Base-by-base conservation (phyloP, 2,888 invertebrate species). In the Eupelmus urozonus region DNA sequence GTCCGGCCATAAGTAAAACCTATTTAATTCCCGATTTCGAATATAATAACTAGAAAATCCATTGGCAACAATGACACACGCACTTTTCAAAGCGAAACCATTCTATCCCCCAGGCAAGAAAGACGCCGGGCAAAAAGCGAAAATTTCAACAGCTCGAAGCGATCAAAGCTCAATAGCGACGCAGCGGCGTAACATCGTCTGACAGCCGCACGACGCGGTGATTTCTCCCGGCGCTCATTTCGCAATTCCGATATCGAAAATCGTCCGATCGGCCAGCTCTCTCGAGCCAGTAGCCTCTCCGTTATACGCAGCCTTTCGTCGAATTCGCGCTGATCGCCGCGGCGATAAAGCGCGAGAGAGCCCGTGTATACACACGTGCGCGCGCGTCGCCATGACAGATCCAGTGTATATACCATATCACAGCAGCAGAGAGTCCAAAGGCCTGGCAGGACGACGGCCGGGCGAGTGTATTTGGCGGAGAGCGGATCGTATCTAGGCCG, bases 401-500 rank as follows among this genome's bases (percentile, higher is more conserved):
- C 23, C 9, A n/a, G n/a, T n/a, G n/a, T n/a, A n/a, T n/a, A n/a
- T n/a, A n/a, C n/a, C n/a, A n/a, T n/a, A n/a, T n/a, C n/a, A 20
- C 42, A 18, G 5, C 3, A 29, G 23, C 25, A 18, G 60, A 60
- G 16, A 29, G 34, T 34, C 34, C 34, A 34, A 34, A 34, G 34
- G 34, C 34, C 34, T 9, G 9, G 9, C 34, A 34, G 34, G 34
- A 34, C 34, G 34, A 34, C 9, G 34, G 34, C 34, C 34, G 34
- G 9, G 34, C 34, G 34, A 34, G 34, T 5, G 9, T n/a, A n/a
- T n/a, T n/a, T n/a, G 34, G 34, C 34, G 11, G 29, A 53, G 20
- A 53, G 23, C 20, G 20, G 84, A 85, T n/a, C n/a, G n/a, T n/a
- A n/a, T 86, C 83, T 85, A 84, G 86, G 86, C 84, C 85, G 82